Evolutionary conservation across 2,888 invertebrate genomes (phyloP), one percentile per base, ranked within the genome.

Genomic region (Cataglyphis altisquamis): DNA sequence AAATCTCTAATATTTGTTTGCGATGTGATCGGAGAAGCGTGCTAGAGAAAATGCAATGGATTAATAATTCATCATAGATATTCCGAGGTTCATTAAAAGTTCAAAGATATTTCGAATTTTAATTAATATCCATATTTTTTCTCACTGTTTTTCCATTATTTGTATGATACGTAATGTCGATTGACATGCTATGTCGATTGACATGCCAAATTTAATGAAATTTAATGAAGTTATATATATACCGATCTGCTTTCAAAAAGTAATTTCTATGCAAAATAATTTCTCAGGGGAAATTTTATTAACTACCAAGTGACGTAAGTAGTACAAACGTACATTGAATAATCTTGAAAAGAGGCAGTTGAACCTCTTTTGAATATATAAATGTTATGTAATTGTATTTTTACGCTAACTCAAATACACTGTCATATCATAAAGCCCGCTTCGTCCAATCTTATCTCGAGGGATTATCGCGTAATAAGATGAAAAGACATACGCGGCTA

Each of bases 31-130:
- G 21, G 60, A 80, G 60, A 25, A 68, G 60, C 70, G 32, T 32
- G 45, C 32, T 45, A 12, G 12, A 45, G 29, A 25, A 70, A 68
- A 80, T 70, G 48, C 60, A 67, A 68, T 36, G 78, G 68, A 80
- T 80, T 78, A 68, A 78, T 78, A 68, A 78, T 78, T 68, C 32
- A 3, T 8, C 15, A 60, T 68, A 68, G 68, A 18, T 68, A 68
- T 68, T 21, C 2, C 60, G 45, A 10, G 78, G 45, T 68, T 78
- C 68, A 68, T 78, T 78, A 68, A 78, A 78, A 78, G 60, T 78
- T 70, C 18, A 36, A 80, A 60, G 78, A 80, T 80, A 80, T 80
- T 80, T 70, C 78, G 60, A 48, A 25, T 68, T 78, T 80, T 80
- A 80, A 80, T 80, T 80, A 80, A 68, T 68, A 18, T 57, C 21